Base-by-base conservation (phyloP, 1,140 invertebrate genomes). In the Caligus rogercresseyi region DNA sequence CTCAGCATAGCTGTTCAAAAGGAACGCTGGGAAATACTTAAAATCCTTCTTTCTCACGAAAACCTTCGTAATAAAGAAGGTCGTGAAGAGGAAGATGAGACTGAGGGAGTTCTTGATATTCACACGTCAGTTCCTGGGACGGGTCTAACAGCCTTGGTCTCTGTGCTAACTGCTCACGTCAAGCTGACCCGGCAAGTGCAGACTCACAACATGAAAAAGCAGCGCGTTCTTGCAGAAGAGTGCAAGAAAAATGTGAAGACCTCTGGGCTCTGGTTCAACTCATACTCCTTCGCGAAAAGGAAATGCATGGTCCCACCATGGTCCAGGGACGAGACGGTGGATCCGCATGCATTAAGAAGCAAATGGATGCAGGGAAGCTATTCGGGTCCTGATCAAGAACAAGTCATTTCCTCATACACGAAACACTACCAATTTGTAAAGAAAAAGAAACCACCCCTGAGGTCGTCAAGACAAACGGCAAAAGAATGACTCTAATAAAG, bases 321-420 rank as follows among this genome's bases (percentile, higher is more conserved):
- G 26, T 43, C 3, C 57, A 60, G 90, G 72, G 74, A 89, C 83
- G 11, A 89, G 70, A 68, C 75, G 83, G 52, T 81, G 79, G n/a
- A 90, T 71, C 64, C 80, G 78, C 1, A 68, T 71, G 63, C 80
- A 85, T 60, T 74, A 69, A 43, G 78, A 76, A 25, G 89, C 77
- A 67, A 83, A 84, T 2, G 77, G 68, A 2, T 83, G 83, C 14
- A 87, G 66, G 15, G 60, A 59, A 3, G 72, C 71, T 7, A 88
- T 71, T 52, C 75, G 75, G 72, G 87, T 88, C 25, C 77, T 78
- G 1, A 77, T 77, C 19, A 84, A 66, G 68, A 83, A 80, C 3
- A 87, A 69, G 68, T 87, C 83, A 2, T 76, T 76, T 51, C 85
- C 68, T 2, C 75, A 77, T 23, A 76, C 74, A 18, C 69, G 69